Evolutionary conservation across 2,797 vertebrate genomes (phyloP).

Genomic region (Amazona finschi): DNA sequence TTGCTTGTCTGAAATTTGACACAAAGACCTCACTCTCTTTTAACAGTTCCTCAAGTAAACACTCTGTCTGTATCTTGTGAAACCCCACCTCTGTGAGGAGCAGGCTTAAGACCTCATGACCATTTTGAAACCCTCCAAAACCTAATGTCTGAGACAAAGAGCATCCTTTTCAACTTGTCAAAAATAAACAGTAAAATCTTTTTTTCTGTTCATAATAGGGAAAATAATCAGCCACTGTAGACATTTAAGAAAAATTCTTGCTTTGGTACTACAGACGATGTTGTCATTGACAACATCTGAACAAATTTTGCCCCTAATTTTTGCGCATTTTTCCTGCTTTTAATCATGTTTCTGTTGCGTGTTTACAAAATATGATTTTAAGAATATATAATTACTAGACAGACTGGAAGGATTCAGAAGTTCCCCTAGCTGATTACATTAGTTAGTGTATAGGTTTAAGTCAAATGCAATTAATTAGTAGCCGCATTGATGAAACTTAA

Average conservation of each 20-base stretch:
- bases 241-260: not conserved
- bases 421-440: slow-evolving; percentile 1
- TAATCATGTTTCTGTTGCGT: slow-evolving; percentile 30
- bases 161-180: not conserved
- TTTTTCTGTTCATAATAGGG: slow-evolving; percentile 3
- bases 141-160: not conserved
- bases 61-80: not conserved
- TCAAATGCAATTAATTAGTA: slow-evolving; percentile 51
- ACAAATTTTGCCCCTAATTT: not conserved
- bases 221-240: slow-evolving; percentile 24
- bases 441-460: slow-evolving; percentile 13
- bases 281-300: not conserved
- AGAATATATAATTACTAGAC: slow-evolving; percentile 7
- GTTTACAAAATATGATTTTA: slow-evolving; percentile 17
- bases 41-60: not conserved
- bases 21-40: not conserved
- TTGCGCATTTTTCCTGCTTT: slow-evolving; percentile 10
- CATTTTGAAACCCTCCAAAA: not conserved
- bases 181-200: not conserved
- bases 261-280: not conserved
- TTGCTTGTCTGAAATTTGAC: slow-evolving; percentile 19
- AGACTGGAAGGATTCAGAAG: not conserved
- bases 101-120: not conserved
- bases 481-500: not conserved
- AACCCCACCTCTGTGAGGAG: not conserved